A percentile compares a stretch with the other conserved stretches of the same genome.
Evolutionary conservation across 2,888 invertebrate genomes (phyloP).

Genomic region (Cerastis leucographa): DNA sequence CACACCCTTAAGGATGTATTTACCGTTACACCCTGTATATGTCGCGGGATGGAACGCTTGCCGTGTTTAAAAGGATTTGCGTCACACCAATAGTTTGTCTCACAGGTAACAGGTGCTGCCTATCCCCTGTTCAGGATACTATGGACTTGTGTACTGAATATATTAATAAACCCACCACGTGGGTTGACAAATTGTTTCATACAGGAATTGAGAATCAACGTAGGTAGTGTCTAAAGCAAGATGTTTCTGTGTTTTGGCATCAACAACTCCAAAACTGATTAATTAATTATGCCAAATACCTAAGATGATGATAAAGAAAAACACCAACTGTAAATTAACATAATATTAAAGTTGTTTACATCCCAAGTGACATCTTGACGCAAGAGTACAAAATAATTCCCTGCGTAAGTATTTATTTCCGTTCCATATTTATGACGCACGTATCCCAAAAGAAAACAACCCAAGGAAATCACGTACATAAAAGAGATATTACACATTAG

Average conservation of each 20-base stretch:
- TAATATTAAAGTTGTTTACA: slow-evolving; percentile 39
- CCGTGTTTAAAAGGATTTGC: slow-evolving; percentile 26
- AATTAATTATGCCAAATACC: not conserved
- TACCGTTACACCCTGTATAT: too few species aligned
- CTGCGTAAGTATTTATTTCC: slow-evolving; percentile 29
- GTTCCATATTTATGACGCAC: slow-evolving; percentile 18
- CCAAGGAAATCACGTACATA: slow-evolving; percentile 49
- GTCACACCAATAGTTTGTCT: slow-evolving; percentile 34
- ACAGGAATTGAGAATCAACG: not conserved
- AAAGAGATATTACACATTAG: slow-evolving; percentile 52
- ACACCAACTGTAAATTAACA: slow-evolving; percentile 13
- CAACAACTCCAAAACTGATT: not conserved
- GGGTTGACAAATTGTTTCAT: slow-evolving; percentile 11
- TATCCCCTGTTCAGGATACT: slow-evolving; percentile 1
- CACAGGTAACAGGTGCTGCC: slow-evolving; percentile 29
- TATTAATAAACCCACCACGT: slow-evolving; percentile 14
- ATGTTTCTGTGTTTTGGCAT: slow-evolving; percentile 21
- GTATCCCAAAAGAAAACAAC: slow-evolving; percentile 30
- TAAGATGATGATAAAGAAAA: not conserved
- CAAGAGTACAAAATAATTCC: slow-evolving; percentile 13
- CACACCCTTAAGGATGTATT: too few species aligned
- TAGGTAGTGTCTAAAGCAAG: not conserved
- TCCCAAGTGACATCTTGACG: slow-evolving; percentile 25
- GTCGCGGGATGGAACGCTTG: slow-evolving; percentile 9
- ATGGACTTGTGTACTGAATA: slow-evolving; percentile 27